These are phyloP conservation scores for Dysidea cf. avara DNA, from an alignment of 37 sponge, comb jelly and placozoan genomes.

Conservation along the genomic window DNA sequence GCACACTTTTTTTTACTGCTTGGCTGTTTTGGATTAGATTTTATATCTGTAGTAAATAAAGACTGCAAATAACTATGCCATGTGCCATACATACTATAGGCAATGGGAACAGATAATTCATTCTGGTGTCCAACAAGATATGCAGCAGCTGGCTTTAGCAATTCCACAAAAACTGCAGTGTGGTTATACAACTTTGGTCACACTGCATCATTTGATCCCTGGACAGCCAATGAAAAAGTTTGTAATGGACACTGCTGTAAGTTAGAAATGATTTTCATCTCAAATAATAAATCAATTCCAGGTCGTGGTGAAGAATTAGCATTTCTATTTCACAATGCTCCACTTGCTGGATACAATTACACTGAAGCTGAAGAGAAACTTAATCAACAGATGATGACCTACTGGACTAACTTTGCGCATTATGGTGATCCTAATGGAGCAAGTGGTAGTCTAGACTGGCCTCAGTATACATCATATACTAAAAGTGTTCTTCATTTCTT, in stretches of 20 bases:
- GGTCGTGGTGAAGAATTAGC: conserved; percentile 66
- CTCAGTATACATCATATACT: no score
- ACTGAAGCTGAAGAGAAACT: conserved; percentile 41
- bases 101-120: conserved; percentile 51
- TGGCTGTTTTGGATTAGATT: no score
- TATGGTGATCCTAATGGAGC: conserved; percentile 54
- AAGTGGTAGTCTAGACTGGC: no score
- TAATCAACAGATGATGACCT: conserved; percentile 31
- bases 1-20: no score
- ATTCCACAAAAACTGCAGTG: neutral
- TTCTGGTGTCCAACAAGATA: conserved; percentile 63
- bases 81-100: conserved; percentile 32
- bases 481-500: no score
- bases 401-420: conserved; percentile 72
- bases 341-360: conserved; percentile 42
- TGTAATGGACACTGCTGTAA: conserved; percentile 59
- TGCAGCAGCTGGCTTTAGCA: conserved; percentile 27
- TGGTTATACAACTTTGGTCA: conserved; percentile 67
- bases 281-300: no score
- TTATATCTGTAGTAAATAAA: no score
- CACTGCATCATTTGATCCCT: conserved; percentile 54
- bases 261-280: no score
- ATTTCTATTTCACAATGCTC: conserved; percentile 58
- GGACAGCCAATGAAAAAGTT: conserved; percentile 41
- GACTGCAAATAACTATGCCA: no score